phyloP scores from a whole-genome alignment of 2,888 invertebrate genomes.

The Drosophila colorata region DNA sequence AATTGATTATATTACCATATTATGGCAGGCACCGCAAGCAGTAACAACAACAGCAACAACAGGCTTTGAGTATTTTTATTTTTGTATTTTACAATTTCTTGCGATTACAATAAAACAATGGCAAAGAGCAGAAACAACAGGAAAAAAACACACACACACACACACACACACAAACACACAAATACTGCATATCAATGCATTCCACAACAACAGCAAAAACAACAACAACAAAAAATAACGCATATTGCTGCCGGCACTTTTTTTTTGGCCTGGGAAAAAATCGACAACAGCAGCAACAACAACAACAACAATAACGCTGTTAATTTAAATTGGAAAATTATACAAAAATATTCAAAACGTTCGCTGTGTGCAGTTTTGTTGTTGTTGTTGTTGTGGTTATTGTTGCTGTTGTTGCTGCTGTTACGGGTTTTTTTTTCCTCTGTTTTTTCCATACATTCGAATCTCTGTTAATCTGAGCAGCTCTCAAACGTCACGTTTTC shows the following conservation, averaged over 20 bases:
- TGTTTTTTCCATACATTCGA: slow-evolving; percentile 62
- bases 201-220: slow-evolving; percentile 39
- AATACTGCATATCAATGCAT: slow-evolving; percentile 62
- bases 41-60: slow-evolving; percentile 21
- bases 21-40: slow-evolving; percentile 53
- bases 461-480: slow-evolving; percentile 78
- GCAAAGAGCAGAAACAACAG: slow-evolving; percentile 28
- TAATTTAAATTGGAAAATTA: slow-evolving; percentile 85
- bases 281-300: slow-evolving; percentile 50
- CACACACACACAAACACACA: slow-evolving; percentile 12
- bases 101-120: slow-evolving; percentile 64
- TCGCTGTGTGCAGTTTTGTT: slow-evolving; percentile 44
- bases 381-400: slow-evolving; percentile 25
- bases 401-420: slow-evolving; percentile 28
- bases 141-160: slow-evolving; percentile 4
- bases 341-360: slow-evolving; percentile 83
- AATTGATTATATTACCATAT: slow-evolving; percentile 76
- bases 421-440: slow-evolving; percentile 41
- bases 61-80: slow-evolving; percentile 20
- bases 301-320: slow-evolving; percentile 62
- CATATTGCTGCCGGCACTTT: slow-evolving; percentile 69
- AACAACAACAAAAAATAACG: slow-evolving; percentile 44
- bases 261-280: slow-evolving; percentile 81
- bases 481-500: slow-evolving; percentile 84
- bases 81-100: slow-evolving; percentile 33